Percentiles rank a stretch among this genome's conserved stretches.
These are phyloP conservation scores for Dromas ardeola DNA, from an alignment of 2,113 vertebrate species.

Conservation along the genomic window DNA sequence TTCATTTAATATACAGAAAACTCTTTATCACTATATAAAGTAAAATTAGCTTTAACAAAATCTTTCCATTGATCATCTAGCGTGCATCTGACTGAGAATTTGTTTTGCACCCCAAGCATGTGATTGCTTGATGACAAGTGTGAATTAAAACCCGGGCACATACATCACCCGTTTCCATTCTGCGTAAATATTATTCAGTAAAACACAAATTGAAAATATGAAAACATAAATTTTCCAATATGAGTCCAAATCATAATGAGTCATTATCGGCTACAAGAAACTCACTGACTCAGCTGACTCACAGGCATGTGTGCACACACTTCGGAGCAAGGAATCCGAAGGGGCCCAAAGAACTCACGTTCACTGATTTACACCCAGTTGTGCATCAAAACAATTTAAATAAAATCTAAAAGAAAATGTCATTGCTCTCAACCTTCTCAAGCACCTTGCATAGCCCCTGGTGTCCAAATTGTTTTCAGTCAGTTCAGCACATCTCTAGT, in stretches of 20 bases:
- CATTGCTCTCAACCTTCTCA: constrained; percentile 38
- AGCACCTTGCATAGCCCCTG: not conserved
- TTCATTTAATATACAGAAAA: not conserved
- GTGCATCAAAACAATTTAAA: not conserved
- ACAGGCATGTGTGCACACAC: not conserved
- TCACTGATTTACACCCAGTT: not conserved
- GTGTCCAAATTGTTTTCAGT: constrained; percentile 45
- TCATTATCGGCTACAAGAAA: not conserved
- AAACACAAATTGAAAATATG: not conserved
- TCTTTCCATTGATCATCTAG: not conserved
- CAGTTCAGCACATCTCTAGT: constrained; percentile 52
- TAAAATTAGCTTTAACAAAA: not conserved
- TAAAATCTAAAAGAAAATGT: not conserved
- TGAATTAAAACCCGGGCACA: not conserved
- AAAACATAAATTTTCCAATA: not conserved
- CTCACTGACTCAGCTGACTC: not conserved
- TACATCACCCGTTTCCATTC: not conserved
- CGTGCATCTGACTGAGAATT: not conserved
- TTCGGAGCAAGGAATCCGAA: not conserved
- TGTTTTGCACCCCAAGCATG: not conserved
- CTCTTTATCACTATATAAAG: not conserved
- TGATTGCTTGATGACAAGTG: not conserved
- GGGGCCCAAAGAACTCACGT: not conserved
- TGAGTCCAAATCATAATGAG: not conserved
- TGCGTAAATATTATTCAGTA: not conserved